Percentiles rank a stretch among this genome's conserved stretches.
Conservation (phyloP, 2,113 vertebrate species). For the Phyllopteryx taeniolatus region DNA sequence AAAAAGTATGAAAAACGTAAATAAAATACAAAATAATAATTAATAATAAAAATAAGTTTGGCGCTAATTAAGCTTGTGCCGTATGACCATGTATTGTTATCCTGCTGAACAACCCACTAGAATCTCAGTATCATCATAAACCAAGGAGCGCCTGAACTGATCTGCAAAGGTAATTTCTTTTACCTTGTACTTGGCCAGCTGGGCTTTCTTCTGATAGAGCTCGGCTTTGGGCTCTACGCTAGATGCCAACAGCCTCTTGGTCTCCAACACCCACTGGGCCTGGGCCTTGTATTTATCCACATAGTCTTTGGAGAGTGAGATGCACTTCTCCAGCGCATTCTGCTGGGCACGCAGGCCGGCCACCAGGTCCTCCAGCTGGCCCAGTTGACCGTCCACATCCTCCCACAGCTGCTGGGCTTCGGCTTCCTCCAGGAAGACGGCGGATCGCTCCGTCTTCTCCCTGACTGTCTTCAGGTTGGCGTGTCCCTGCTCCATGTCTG, state of each 20-base stretch:
- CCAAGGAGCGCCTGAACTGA: too few species aligned
- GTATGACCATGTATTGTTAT: too few species aligned
- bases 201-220: conserved; percentile 95
- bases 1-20: too few species aligned
- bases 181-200: conserved; percentile 96
- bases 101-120: too few species aligned
- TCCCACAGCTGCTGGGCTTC: conserved; percentile 79
- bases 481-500: conserved; percentile 89
- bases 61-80: too few species aligned
- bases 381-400: conserved; percentile 74
- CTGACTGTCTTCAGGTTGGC: conserved; percentile 84
- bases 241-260: conserved; percentile 73
- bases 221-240: conserved; percentile 87
- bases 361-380: conserved; percentile 79
- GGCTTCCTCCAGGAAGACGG: conserved; percentile 76
- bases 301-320: conserved; percentile 90
- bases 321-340: conserved; percentile 81
- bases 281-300: conserved; percentile 87
- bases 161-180: neutral
- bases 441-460: conserved; percentile 82
- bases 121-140: too few species aligned
- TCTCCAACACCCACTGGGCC: conserved; percentile 83
- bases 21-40: too few species aligned
- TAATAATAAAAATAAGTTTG: too few species aligned
- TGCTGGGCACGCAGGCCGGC: conserved; percentile 80